Conservation (phyloP, 2,113 vertebrate genomes). For the Nerophis ophidion region DNA sequence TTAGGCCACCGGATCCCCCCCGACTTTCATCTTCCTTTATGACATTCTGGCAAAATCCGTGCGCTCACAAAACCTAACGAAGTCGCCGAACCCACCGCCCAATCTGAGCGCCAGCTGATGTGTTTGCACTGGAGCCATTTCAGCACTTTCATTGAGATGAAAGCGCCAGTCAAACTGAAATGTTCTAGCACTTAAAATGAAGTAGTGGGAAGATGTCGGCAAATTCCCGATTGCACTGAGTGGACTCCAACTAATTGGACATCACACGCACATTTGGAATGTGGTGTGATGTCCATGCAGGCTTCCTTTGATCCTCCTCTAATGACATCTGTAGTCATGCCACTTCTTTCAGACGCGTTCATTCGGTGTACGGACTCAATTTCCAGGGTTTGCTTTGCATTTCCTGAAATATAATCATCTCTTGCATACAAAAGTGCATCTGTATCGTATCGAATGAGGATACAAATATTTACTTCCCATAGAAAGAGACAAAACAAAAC, state of each 20-base stretch:
- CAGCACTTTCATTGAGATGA: constrained; percentile 53
- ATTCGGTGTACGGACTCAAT: constrained; percentile 10
- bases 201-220: constrained; percentile 31
- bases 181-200: constrained; percentile 44
- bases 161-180: constrained; percentile 51
- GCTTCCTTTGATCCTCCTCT: constrained; percentile 29
- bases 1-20: constrained; percentile 38
- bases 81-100: constrained; percentile 36
- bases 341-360: constrained; percentile 3
- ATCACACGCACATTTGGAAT: constrained; percentile 18
- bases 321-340: not conserved
- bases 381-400: not conserved
- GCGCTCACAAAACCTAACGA: constrained; percentile 44
- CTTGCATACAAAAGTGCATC: too few species aligned
- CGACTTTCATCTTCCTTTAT: constrained; percentile 61
- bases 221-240: constrained; percentile 18
- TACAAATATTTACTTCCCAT: too few species aligned
- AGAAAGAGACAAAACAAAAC: too few species aligned
- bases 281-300: constrained; percentile 9
- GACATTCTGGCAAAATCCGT: constrained; percentile 46
- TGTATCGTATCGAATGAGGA: too few species aligned
- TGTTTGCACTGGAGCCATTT: constrained; percentile 50
- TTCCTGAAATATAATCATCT: too few species aligned
- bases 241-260: constrained; percentile 10
- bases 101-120: constrained; percentile 61